These are phyloP conservation scores for Camarhynchus parvulus DNA, from an alignment of 2,113 vertebrate species.

Conservation along the genomic window DNA sequence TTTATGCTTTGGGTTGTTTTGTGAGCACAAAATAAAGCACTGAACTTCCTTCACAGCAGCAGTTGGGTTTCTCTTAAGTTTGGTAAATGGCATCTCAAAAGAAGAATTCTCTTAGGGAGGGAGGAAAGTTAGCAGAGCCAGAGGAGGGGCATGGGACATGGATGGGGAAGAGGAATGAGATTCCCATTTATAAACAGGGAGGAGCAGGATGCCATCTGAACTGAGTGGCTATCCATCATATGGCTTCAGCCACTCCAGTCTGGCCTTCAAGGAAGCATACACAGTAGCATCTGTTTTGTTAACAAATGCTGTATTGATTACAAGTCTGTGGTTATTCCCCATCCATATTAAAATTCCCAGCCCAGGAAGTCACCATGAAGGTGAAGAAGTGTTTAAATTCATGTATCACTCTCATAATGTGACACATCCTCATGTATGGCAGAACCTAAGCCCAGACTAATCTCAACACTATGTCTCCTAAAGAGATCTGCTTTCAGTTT, in stretches of 20 bases:
- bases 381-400: neutral
- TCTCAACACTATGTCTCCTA: neutral
- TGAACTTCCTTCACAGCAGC: neutral
- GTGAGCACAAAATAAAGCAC: neutral
- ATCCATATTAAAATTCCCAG: neutral
- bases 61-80: neutral
- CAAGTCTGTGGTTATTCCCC: neutral
- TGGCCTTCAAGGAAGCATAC: neutral
- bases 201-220: neutral
- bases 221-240: neutral
- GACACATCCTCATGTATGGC: neutral
- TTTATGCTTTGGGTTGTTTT: neutral
- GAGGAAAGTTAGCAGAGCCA: neutral
- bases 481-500: conserved; percentile 4
- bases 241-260: neutral
- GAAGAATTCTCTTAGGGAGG: neutral
- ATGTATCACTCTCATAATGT: neutral
- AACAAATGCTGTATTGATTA: neutral
- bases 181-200: neutral
- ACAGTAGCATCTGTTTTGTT: neutral
- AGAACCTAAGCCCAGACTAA: neutral
- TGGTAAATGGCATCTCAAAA: neutral
- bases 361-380: neutral
- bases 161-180: neutral
- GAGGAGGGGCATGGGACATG: neutral